phyloP scores from a whole-genome alignment of 2,113 vertebrate species.

The Mungos mungo region DNA sequence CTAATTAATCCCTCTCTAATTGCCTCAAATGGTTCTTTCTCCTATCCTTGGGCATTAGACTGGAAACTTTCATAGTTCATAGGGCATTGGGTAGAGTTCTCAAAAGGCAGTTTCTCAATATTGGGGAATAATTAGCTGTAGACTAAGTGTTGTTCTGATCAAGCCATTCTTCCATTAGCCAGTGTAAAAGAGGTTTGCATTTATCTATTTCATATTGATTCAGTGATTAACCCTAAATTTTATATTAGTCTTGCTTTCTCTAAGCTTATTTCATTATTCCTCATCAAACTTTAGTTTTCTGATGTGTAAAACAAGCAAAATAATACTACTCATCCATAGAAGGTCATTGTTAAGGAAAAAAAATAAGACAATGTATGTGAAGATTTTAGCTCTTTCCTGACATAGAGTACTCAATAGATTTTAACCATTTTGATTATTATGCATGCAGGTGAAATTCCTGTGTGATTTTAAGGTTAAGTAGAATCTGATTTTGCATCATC shows the following conservation, averaged over 20 bases:
- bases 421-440: not conserved
- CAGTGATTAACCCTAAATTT: not conserved
- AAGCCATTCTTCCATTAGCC: not conserved
- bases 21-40: not conserved
- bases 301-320: not conserved
- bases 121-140: not conserved
- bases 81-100: not conserved
- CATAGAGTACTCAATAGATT: not conserved
- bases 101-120: not conserved
- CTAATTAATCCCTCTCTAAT: not conserved
- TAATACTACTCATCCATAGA: not conserved
- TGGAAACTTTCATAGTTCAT: not conserved
- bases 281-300: not conserved
- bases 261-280: not conserved
- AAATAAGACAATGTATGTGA: not conserved
- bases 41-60: not conserved
- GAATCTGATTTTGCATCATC: not conserved
- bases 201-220: not conserved
- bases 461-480: not conserved
- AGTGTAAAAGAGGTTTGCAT: not conserved
- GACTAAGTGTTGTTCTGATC: not conserved
- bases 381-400: not conserved
- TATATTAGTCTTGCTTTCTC: not conserved
- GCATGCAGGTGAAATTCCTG: not conserved
- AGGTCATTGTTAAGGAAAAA: not conserved